These are phyloP conservation scores for Heliconius aoede DNA, from an alignment of 2,888 invertebrate species.

Conservation along the genomic window DNA sequence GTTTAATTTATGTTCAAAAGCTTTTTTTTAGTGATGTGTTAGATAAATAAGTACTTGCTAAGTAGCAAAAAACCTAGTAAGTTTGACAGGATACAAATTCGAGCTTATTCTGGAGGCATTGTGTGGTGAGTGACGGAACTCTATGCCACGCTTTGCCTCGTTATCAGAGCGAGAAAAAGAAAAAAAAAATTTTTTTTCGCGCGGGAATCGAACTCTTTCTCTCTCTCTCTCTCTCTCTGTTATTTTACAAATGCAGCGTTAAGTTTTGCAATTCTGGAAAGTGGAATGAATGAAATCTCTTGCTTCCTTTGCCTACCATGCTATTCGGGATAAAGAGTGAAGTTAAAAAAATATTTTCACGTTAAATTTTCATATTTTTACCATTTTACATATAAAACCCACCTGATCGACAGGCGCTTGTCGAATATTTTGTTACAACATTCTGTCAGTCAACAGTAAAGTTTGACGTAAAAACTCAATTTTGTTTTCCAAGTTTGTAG, in stretches of 20 bases:
- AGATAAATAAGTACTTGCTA: background rate
- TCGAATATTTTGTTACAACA: constrained; percentile 5
- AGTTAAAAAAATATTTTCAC: background rate
- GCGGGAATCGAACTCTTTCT: too few species aligned
- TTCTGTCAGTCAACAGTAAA: constrained; percentile 4
- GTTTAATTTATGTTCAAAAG: background rate
- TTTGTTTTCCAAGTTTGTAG: background rate
- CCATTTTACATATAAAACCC: background rate
- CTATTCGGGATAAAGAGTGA: background rate
- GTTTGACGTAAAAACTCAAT: background rate
- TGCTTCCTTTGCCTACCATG: background rate
- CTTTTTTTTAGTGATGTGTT: background rate
- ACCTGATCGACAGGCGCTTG: constrained; percentile 11
- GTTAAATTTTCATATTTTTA: constrained; percentile 11
- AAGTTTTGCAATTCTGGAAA: too few species aligned
- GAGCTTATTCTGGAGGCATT: too few species aligned
- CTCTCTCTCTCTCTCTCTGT: too few species aligned
- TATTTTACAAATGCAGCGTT: background rate
- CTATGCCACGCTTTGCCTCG: too few species aligned
- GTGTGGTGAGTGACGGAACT: too few species aligned
- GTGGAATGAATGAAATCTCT: too few species aligned
- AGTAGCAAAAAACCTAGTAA: background rate
- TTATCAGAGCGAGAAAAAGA: too few species aligned
- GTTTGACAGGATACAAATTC: background rate
- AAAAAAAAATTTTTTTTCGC: too few species aligned